A percentile compares a stretch with the other conserved stretches of the same genome.
Evolutionary conservation across 2,113 vertebrate species (phyloP).

Genomic region (Oplegnathus fasciatus): DNA sequence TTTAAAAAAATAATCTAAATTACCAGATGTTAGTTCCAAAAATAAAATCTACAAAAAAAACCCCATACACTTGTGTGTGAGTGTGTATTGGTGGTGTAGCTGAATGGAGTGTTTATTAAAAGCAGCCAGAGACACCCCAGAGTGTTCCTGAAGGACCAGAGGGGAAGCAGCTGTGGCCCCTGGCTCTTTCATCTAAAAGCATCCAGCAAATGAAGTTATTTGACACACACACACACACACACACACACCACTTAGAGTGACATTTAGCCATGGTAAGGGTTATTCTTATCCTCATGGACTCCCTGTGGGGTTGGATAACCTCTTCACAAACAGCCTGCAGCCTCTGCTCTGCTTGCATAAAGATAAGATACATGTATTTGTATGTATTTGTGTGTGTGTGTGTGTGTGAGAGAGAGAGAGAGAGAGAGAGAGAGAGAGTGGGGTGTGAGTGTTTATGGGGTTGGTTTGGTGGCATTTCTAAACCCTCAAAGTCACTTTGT

Average conservation of each 20-base stretch:
- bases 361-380: constrained; percentile 34
- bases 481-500: constrained; percentile 42
- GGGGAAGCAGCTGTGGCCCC: constrained; percentile 64
- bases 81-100: neutral
- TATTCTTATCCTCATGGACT: constrained; percentile 70
- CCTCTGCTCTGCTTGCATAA: constrained; percentile 22
- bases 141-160: constrained; percentile 48
- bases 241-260: constrained; percentile 41
- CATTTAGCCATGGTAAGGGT: constrained; percentile 60
- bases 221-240: constrained; percentile 20
- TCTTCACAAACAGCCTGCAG: constrained; percentile 60
- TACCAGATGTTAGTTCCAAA: neutral
- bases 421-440: neutral
- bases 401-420: neutral
- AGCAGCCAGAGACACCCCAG: constrained; percentile 22
- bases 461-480: constrained; percentile 7
- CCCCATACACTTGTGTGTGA: neutral
- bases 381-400: neutral
- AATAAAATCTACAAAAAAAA: neutral
- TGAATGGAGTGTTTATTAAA: constrained; percentile 58
- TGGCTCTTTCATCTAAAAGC: constrained; percentile 71
- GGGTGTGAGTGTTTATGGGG: neutral
- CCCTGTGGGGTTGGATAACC: constrained; percentile 56
- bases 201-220: constrained; percentile 68
- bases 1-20: neutral